A percentile compares a stretch with the other conserved stretches of the same genome.
Conservation (phyloP, 2,797 vertebrate species). For the Prionace glauca region DNA sequence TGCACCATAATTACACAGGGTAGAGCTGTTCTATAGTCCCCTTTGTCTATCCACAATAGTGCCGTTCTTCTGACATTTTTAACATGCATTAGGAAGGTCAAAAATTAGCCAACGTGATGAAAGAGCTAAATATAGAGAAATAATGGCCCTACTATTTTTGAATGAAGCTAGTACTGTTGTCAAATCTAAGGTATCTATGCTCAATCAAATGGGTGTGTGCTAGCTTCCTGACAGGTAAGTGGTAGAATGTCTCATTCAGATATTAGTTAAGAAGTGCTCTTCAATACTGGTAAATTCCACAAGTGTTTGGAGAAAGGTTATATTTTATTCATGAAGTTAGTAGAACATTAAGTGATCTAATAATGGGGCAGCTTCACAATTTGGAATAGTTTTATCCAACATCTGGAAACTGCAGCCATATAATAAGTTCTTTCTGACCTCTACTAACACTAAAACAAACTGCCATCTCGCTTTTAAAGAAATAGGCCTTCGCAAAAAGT, state of each 20-base stretch:
- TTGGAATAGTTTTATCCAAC: neutral
- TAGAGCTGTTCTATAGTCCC: conserved; percentile 43
- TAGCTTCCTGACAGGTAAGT: conserved; percentile 39
- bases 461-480: neutral
- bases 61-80: conserved; percentile 49
- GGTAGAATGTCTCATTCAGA: conserved; percentile 42
- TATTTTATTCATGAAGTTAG: neutral
- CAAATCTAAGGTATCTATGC: conserved; percentile 40
- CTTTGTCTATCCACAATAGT: conserved; percentile 48
- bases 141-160: conserved; percentile 27
- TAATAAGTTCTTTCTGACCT: neutral
- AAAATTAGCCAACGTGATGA: conserved; percentile 48
- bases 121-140: conserved; percentile 42
- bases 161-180: conserved; percentile 40
- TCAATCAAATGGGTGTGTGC: conserved; percentile 40
- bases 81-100: conserved; percentile 46
- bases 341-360: neutral
- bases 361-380: neutral
- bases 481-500: neutral
- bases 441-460: neutral
- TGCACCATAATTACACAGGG: conserved; percentile 40
- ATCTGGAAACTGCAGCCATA: neutral
- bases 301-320: neutral
- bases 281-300: neutral
- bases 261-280: conserved; percentile 44